A percentile compares a stretch with the other conserved stretches of the same genome.
These are phyloP conservation scores for Pecten maximus DNA, from an alignment of 2,888 invertebrate species.

Conservation along the genomic window DNA sequence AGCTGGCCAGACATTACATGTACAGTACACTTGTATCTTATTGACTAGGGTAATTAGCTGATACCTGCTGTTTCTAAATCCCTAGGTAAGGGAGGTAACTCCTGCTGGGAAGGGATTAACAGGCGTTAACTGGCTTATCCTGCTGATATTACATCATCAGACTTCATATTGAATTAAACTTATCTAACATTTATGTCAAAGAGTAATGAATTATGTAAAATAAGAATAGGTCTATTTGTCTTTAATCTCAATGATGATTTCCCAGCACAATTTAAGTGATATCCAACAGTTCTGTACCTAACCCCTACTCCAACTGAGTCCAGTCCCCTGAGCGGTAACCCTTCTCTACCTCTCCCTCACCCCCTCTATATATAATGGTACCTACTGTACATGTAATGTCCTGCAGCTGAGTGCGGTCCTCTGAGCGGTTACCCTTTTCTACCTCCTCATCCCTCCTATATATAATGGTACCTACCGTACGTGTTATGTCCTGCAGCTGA, in stretches of 20 bases:
- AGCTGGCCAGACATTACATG: background rate
- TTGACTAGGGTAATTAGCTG: background rate
- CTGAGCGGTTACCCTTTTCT: background rate
- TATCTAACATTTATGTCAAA: too few relatives aligned
- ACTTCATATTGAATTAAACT: too few relatives aligned
- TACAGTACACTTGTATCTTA: background rate
- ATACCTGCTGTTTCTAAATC: background rate
- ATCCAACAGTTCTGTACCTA: too few relatives aligned
- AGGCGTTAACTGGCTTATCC: background rate
- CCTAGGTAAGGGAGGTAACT: background rate
- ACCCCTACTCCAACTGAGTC: constrained; percentile 46
- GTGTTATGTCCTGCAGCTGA: background rate
- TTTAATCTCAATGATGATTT: too few relatives aligned
- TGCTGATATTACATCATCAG: background rate
- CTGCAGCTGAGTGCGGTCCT: background rate
- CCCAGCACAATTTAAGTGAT: too few relatives aligned
- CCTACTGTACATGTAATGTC: background rate
- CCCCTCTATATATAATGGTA: constrained; percentile 39
- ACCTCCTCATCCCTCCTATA: background rate
- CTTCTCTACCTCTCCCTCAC: constrained; percentile 64
- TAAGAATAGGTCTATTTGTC: too few relatives aligned
- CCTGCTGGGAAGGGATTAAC: background rate
- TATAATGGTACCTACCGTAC: constrained; percentile 5
- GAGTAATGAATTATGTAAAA: too few relatives aligned
- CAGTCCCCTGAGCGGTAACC: constrained; percentile 63